phyloP scores from a whole-genome alignment of 2,113 vertebrate genomes.

The Notothenia coriiceps region DNA sequence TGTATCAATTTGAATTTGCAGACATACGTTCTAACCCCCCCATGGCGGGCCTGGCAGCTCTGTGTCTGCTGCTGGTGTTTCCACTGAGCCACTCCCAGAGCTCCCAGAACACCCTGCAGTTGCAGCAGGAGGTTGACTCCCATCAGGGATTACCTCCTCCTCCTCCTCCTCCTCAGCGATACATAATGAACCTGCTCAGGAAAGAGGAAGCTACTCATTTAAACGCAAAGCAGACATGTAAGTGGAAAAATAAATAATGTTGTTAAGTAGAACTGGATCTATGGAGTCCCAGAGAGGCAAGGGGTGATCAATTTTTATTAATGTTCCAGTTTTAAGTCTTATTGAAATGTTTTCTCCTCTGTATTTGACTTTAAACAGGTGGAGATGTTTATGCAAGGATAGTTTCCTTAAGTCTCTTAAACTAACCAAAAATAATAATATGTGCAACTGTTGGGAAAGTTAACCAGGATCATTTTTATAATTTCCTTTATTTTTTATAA shows the following conservation, averaged over 20 bases:
- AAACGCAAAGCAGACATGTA: slow-evolving; percentile 65
- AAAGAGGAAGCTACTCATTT: slow-evolving; percentile 50
- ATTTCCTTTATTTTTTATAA: too few relatives aligned
- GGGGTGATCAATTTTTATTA: too few relatives aligned
- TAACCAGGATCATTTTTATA: too few relatives aligned
- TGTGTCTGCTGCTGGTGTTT: slow-evolving; percentile 68
- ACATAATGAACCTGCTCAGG: slow-evolving; percentile 37
- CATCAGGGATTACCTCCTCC: slow-evolving; percentile 17
- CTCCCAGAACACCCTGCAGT: slow-evolving; percentile 68
- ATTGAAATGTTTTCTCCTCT: too few relatives aligned
- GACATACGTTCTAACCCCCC: slow-evolving; percentile 5
- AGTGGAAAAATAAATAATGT: slow-evolving; percentile 19
- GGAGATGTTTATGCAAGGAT: too few relatives aligned
- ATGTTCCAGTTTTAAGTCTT: too few relatives aligned
- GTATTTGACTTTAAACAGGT: too few relatives aligned
- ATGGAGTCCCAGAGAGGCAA: too few relatives aligned
- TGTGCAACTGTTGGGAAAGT: too few relatives aligned
- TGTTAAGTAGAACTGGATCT: not conserved
- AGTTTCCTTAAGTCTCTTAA: too few relatives aligned
- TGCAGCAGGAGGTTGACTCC: slow-evolving; percentile 29
- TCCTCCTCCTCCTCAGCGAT: slow-evolving; percentile 31
- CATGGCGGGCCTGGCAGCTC: slow-evolving; percentile 56
- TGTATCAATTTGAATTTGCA: not conserved
- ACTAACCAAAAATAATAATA: too few relatives aligned
- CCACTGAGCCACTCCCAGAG: slow-evolving; percentile 70